These are phyloP conservation scores for Aphelenchoides fujianensis DNA, from an alignment of 1,140 invertebrate species.

Conservation along the genomic window DNA sequence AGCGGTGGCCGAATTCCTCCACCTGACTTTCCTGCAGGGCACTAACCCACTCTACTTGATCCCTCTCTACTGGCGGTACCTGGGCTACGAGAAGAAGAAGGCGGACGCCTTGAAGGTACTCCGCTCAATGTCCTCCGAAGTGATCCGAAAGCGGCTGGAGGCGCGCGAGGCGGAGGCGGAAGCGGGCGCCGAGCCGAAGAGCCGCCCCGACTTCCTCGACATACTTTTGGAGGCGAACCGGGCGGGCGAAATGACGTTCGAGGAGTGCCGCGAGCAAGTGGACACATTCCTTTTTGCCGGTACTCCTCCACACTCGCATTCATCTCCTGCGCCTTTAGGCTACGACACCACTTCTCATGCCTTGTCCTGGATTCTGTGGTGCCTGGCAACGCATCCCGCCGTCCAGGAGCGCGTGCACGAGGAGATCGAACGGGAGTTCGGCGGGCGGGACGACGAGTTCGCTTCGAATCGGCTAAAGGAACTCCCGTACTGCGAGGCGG, in stretches of 20 bases:
- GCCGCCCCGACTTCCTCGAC: slow-evolving; percentile 1
- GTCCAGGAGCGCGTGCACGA: slow-evolving; percentile 37
- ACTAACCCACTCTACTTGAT: slow-evolving; percentile 2
- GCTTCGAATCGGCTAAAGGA: slow-evolving; percentile 16
- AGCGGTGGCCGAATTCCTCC: not conserved
- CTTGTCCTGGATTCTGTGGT: slow-evolving; percentile 36
- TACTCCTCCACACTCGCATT: not conserved
- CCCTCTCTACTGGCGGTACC: not conserved
- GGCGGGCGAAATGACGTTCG: slow-evolving; percentile 2
- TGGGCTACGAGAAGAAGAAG: slow-evolving; percentile 7
- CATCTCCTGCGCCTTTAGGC: not conserved
- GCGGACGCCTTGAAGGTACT: slow-evolving; percentile 14
- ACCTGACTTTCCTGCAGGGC: not conserved
- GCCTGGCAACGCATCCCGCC: slow-evolving; percentile 33
- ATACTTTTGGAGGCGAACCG: not conserved
- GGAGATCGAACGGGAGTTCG: slow-evolving; percentile 31
- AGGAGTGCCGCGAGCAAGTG: not conserved
- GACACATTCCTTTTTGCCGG: slow-evolving; percentile 24
- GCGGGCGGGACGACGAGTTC: not conserved
- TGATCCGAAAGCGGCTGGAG: slow-evolving; percentile 1
- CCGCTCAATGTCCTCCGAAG: not conserved
- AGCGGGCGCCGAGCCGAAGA: not conserved
- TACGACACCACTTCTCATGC: slow-evolving; percentile 42
- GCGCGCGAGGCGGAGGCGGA: not conserved
- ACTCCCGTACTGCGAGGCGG: slow-evolving; percentile 13